These are phyloP conservation scores for Calameuta filiformis DNA, from an alignment of 2,888 invertebrate species.

Conservation along the genomic window DNA sequence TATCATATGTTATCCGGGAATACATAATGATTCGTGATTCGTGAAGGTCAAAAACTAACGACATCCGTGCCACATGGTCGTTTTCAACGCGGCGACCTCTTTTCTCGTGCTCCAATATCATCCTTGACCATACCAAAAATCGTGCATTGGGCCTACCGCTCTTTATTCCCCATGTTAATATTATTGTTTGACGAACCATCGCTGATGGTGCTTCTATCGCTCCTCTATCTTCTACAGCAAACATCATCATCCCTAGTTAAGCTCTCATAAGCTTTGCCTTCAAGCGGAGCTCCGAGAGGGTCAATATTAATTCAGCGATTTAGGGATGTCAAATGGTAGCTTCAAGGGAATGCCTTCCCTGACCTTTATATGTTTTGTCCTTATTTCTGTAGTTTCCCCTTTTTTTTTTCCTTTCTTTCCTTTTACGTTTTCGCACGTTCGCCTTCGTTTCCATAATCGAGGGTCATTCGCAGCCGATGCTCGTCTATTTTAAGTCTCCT, in stretches of 20 bases:
- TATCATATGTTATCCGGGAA: background rate
- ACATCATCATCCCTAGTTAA: background rate
- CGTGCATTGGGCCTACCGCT: background rate
- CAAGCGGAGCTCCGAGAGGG: background rate
- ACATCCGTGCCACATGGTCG: background rate
- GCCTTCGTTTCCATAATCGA: conserved; percentile 20
- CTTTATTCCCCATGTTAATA: background rate
- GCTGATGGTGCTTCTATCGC: background rate
- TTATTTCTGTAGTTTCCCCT: background rate
- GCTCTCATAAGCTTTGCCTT: background rate
- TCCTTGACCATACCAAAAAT: background rate
- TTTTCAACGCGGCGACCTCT: background rate
- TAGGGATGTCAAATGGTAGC: background rate
- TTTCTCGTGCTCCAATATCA: background rate
- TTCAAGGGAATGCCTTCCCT: background rate
- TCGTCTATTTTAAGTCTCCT: conserved; percentile 38
- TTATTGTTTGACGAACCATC: background rate
- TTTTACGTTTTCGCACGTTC: background rate
- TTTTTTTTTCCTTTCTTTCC: background rate
- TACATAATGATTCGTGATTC: background rate
- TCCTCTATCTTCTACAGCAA: background rate
- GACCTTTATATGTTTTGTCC: background rate
- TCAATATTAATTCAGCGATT: background rate
- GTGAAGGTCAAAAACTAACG: background rate
- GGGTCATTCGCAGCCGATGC: conserved; percentile 32